Evolutionary conservation across 2,113 vertebrate genomes (phyloP), one percentile per base, ranked within the genome.

Genomic region (Ptyas mucosa): DNA sequence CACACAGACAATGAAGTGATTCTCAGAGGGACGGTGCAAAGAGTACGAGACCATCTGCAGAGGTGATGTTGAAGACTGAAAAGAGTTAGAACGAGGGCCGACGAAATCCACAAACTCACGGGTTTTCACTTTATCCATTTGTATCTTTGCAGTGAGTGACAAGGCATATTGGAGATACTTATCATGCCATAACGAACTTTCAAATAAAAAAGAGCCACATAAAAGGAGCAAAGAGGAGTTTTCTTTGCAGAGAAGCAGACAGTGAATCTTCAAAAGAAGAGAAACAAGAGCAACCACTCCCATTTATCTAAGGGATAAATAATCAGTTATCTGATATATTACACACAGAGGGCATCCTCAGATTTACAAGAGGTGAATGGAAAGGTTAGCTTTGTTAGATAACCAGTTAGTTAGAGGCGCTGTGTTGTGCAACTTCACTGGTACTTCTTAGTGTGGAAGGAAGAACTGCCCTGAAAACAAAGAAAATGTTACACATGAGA

Each of bases 151-250:
- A 43, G 75, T 75, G 64, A 75, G n/a, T 81, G 75, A 43, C 75
- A 81, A 81, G 34, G 8, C 34, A 21, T 43, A 29, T 21, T n/a
- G 51, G 51, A 54, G n/a, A 34, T 18, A n/a, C 18, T 52, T 89
- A 57, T 24, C 43, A 26, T 54, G n/a, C 8, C 23, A 75, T 29
- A 57, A 85, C 52, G 23, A 69, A 26, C 91, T 58, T 89, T 52
- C 58, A 94, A 52, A 93, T 92, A 93, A 46, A 51, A 58, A 93
- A 34, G 21, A 55, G 54, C 26, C 54, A 14, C 53, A 57, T 64
- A 88, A 93, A 95, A 46, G 58, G 4, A 20, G 12, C 0, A 39
- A 51, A 94, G 52, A 86, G 26, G 81, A 1, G 34, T 0, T 89
- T 75, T 61, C 10, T 85, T 93, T 92, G 88, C 26, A 52, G 88